Evolutionary conservation across 2,888 invertebrate genomes (phyloP).

Genomic region (Cryptus viduatorius): DNA sequence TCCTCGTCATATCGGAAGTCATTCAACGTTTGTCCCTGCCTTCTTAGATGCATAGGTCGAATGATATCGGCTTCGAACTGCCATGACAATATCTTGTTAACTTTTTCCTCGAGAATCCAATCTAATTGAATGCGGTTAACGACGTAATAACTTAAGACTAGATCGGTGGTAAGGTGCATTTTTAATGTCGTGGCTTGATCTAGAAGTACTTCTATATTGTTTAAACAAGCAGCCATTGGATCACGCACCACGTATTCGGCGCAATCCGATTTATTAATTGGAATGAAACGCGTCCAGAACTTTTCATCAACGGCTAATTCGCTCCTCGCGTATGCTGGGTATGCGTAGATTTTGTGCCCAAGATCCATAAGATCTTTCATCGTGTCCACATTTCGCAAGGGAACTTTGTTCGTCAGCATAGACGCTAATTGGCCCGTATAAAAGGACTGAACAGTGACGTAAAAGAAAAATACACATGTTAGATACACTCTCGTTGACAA

Average conservation of each 20-base stretch:
- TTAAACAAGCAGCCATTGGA: not conserved
- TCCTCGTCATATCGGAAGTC: not conserved
- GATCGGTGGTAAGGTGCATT: not conserved
- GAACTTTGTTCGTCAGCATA: not conserved
- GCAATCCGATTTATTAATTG: not conserved
- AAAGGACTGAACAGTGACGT: not conserved
- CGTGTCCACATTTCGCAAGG: not conserved
- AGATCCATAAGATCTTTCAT: not conserved
- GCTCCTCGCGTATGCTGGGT: not conserved
- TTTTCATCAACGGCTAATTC: not conserved
- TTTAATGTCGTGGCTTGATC: not conserved
- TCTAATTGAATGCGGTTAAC: not conserved
- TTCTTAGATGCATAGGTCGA: not conserved
- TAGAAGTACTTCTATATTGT: not conserved
- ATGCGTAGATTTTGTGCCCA: not conserved
- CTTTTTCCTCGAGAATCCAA: not conserved
- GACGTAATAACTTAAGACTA: not conserved
- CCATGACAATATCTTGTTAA: too few species aligned
- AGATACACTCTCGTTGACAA: not conserved
- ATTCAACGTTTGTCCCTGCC: not conserved
- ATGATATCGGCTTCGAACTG: not conserved
- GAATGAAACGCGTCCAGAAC: not conserved
- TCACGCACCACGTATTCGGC: not conserved
- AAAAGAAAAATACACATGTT: not conserved
- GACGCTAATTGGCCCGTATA: conserved; percentile 10